Evolutionary conservation across 2,113 vertebrate genomes (phyloP).

Genomic region (Heptranchias perlo): DNA sequence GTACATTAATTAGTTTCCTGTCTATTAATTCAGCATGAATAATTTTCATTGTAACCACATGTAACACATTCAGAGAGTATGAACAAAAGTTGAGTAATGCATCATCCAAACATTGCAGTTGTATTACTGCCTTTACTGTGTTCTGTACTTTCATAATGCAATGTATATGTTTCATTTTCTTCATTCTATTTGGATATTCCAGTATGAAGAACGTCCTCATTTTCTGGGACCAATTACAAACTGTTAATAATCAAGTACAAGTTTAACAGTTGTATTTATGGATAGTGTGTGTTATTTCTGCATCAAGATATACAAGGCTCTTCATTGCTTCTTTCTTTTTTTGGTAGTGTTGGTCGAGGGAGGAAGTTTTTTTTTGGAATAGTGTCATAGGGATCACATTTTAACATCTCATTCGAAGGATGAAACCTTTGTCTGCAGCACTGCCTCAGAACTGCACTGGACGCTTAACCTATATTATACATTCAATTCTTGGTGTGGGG

Average conservation of each 20-base stretch:
- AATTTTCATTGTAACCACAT: neutral
- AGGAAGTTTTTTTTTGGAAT: no score
- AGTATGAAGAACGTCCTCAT: neutral
- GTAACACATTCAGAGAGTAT: neutral
- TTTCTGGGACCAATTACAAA: neutral
- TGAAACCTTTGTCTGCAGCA: no score
- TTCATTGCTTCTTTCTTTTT: no score
- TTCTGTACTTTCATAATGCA: no score
- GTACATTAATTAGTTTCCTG: neutral
- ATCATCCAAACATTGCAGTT: neutral
- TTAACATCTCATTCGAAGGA: no score
- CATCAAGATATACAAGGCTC: neutral
- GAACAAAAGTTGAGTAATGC: neutral
- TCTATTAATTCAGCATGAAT: neutral
- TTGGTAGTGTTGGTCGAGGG: no score
- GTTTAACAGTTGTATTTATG: neutral
- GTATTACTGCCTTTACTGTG: neutral
- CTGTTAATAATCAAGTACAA: neutral
- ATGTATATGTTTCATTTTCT: neutral
- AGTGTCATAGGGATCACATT: no score
- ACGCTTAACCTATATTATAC: no score
- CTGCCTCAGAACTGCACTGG: no score
- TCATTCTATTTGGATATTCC: neutral
- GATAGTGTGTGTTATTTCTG: neutral
- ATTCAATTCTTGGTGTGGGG: no score